phyloP scores from a whole-genome alignment of 2,888 invertebrate genomes.

The Eupsilia transversa region DNA sequence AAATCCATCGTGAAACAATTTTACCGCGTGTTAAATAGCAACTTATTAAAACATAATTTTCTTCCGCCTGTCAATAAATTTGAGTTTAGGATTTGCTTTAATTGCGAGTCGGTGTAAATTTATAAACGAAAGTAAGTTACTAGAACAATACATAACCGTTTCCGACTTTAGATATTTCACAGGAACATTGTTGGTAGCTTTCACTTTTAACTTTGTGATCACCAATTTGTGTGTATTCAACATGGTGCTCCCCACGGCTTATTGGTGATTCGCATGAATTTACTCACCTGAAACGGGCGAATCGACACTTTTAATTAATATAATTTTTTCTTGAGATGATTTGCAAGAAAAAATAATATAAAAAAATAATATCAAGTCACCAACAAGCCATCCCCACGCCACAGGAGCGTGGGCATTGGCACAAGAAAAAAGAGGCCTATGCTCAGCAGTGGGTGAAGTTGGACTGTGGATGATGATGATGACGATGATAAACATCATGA shows the following conservation, averaged over 20 bases:
- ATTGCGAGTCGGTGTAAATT: slow-evolving; percentile 19
- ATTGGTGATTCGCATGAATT: no score
- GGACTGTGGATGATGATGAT: no score
- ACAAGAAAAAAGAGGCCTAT: no score
- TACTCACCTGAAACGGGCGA: no score
- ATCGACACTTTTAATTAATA: no score
- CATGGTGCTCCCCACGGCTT: no score
- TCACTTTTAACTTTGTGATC: not conserved
- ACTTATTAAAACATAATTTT: slow-evolving; percentile 52
- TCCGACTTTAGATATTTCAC: not conserved
- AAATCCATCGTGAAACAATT: slow-evolving; percentile 81
- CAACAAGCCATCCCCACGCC: no score
- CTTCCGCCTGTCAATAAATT: slow-evolving; percentile 44
- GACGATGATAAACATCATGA: not conserved
- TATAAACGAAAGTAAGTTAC: not conserved
- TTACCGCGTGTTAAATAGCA: slow-evolving; percentile 57
- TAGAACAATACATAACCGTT: not conserved
- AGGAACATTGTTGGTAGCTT: not conserved
- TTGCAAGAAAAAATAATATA: no score
- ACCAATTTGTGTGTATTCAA: not conserved
- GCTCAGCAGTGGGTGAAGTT: no score
- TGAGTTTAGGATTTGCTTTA: slow-evolving; percentile 36
- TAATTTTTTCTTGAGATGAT: no score
- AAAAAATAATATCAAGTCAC: no score
- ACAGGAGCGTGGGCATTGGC: no score